A percentile compares a stretch with the other conserved stretches of the same genome.
Conservation (phyloP, 2,797 vertebrate species). For the Glossophaga mutica region DNA sequence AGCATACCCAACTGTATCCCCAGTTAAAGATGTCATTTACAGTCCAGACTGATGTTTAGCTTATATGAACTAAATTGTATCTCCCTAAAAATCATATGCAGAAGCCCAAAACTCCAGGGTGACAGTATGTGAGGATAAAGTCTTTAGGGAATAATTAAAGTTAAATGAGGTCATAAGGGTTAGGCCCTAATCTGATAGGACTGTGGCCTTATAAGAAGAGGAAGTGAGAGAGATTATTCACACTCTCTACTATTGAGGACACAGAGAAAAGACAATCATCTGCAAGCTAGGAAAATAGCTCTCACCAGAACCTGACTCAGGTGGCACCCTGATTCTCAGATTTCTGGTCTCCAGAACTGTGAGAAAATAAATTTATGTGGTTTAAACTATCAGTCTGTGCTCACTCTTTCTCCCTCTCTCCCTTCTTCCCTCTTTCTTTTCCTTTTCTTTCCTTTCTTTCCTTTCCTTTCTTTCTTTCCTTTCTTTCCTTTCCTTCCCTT, state of each 20-base stretch:
- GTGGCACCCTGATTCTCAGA: neutral
- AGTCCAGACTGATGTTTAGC: neutral
- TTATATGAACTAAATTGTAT: neutral
- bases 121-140: neutral
- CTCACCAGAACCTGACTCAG: neutral
- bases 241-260: neutral
- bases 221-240: neutral
- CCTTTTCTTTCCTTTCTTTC: too few species aligned
- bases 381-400: neutral
- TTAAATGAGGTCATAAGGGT: neutral
- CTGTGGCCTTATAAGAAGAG: neutral
- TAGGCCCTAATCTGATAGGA: neutral
- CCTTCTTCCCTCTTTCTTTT: too few species aligned
- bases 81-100: neutral
- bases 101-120: neutral
- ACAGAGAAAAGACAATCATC: neutral
- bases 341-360: neutral
- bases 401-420: too few species aligned
- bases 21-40: neutral
- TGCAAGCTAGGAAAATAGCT: neutral
- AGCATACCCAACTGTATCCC: neutral
- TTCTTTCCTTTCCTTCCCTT: too few species aligned
- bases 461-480: too few species aligned
- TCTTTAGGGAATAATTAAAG: neutral
- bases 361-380: neutral